phyloP scores from a whole-genome alignment of 2,888 invertebrate genomes.

The Portevinia maculata region DNA sequence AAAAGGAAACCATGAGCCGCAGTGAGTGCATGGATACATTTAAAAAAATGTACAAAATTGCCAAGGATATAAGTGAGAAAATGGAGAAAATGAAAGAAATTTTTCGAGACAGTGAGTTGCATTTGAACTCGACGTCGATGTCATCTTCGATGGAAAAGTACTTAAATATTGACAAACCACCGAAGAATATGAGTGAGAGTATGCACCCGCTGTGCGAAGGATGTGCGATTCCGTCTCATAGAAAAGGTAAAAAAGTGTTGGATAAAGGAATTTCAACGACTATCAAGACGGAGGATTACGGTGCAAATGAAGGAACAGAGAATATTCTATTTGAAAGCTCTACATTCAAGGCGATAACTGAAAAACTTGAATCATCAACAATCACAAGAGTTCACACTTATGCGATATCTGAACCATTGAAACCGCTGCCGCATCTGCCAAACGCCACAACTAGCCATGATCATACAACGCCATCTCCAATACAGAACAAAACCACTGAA shows the following conservation, averaged over 20 bases:
- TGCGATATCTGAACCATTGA: too few species aligned
- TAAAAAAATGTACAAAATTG: slow-evolving; percentile 79
- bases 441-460: too few species aligned
- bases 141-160: slow-evolving; percentile 72
- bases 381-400: too few species aligned
- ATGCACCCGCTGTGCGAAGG: background rate
- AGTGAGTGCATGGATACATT: slow-evolving; percentile 79
- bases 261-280: slow-evolving; percentile 26
- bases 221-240: background rate
- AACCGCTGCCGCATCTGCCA: too few species aligned
- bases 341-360: too few species aligned
- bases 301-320: too few species aligned
- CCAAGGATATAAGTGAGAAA: slow-evolving; percentile 79
- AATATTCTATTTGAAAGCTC: too few species aligned
- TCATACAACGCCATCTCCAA: too few species aligned
- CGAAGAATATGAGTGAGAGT: background rate
- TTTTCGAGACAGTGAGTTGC: slow-evolving; percentile 77
- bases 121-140: slow-evolving; percentile 58
- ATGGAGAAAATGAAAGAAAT: slow-evolving; percentile 80
- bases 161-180: background rate
- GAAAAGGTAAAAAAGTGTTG: background rate
- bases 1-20: slow-evolving; percentile 76
- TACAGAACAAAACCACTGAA: too few species aligned
- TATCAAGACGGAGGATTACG: background rate
- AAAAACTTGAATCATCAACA: too few species aligned